Base-by-base conservation (phyloP, 2,797 vertebrate genomes). In the Sebastes trivittatus region DNA sequence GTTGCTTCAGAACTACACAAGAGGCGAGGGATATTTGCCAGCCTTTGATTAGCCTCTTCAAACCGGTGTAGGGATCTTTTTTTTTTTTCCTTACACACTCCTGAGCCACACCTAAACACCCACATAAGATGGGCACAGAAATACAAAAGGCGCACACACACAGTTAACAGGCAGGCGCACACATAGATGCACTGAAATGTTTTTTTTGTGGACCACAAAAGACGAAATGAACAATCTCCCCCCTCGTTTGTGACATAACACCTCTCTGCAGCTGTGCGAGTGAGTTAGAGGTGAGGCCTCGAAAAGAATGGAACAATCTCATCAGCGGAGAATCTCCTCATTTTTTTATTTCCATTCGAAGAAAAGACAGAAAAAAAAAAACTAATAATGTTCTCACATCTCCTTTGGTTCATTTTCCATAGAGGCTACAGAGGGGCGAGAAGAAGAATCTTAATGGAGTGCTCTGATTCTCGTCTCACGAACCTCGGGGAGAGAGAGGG, bases 31-130 rank as follows among this genome's bases (percentile, higher is more conserved):
- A 82, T 88, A 89, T 86, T 89, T 81, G 62, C 80, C 86, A 77
- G 86, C 72, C 85, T 92, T 92, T 93, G 92, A 94, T 92, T 89
- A 88, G 84, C 32, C 88, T 88, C 88, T 89, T 94, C 89, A 93
- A 88, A 92, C 75, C 36, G 2, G 63, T 80, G 89, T 87, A 84
- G 75, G 79, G 74, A 82, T 71, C 67, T 61, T 77, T 65, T 81
- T 66, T 85, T 70, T 66, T 32, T 29, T 29, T 29, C 32, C 30
- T 62, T 52, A 82, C 82, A 79, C 83, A 73, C 69, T 68, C 73
- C 72, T 54, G 36, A 81, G 71, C 72, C 38, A 30, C 81, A 85
- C 71, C 78, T 83, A 82, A 83, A 87, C 83, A 85, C 70, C 46
- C 78, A 70, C 78, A 27, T 30, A 49, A 66, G 78, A 61, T 11